Evolutionary conservation across 1,140 invertebrate genomes (phyloP), one percentile per base, ranked within the genome.

Genomic region (Penaeus indicus): DNA sequence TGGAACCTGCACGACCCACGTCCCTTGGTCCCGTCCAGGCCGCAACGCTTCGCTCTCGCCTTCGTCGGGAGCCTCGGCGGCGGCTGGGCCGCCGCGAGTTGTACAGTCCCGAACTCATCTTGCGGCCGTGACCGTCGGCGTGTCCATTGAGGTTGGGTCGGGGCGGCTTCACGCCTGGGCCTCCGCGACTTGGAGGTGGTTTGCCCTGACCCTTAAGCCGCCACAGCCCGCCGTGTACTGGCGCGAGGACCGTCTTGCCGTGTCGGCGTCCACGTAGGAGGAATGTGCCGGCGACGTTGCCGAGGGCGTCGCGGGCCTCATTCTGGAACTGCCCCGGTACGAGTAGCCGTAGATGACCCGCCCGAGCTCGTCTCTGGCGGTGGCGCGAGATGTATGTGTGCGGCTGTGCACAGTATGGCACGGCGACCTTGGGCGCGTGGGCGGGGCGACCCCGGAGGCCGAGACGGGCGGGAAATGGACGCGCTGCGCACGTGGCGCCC

Each of bases 251-350:
- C 18, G 42, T 22, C 13, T 84, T 47, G 22, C 67, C 64, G n/a
- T n/a, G 42, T 84, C 81, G 4, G 63, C 19, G 81, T 84, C 63
- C 1, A 84, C 64, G 64, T 84, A 84, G 19, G 27, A n/a, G 81
- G 42, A 84, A 38, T n/a, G 62, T 21, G 22, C 81, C 81, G 22
- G 81, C 81, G 25, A 84, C 81, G 38, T 84, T 67, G 3, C 81
- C 81, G 22, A 67, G 19, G n/a, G 81, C 81, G 47, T 84, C 81
- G 32, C 81, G 81, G 32, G 47, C 60, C 47, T 84, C 81, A 27
- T 54, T 84, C 81, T 84, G 64, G 32, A 27, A 27, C 25, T 84
- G 81, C 21, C 81, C 81, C 47, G 81, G 38, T 69, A 64, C 54
- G 42, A 21, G 61, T 61, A 81, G 54, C 79, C 79, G 32, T 81